Evolutionary conservation across 2,888 invertebrate species (phyloP).

Genomic region (Agonum fuliginosum): DNA sequence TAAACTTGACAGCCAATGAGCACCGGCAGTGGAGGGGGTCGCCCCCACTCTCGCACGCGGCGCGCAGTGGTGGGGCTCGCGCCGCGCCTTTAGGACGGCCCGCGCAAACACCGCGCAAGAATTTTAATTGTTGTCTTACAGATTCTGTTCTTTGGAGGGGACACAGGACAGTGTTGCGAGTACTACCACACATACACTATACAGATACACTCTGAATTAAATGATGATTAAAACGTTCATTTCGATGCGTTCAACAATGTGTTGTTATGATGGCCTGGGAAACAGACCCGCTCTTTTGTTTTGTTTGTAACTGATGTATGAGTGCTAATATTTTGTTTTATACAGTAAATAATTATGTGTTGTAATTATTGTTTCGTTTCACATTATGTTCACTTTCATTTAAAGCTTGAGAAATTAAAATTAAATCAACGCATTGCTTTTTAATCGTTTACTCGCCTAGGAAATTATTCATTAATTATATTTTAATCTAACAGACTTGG

Average conservation of each 20-base stretch:
- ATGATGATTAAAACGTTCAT: constrained; percentile 32
- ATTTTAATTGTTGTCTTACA: constrained; percentile 60
- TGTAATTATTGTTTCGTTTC: constrained; percentile 7
- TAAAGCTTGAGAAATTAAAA: constrained; percentile 30
- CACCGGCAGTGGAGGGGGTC: constrained; percentile 46
- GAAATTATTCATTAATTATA: constrained; percentile 2
- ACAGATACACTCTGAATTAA: neutral
- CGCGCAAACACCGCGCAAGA: constrained; percentile 55
- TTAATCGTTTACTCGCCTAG: constrained; percentile 3
- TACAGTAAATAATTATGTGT: neutral
- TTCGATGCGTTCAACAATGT: constrained; percentile 20
- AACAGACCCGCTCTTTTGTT: constrained; percentile 21
- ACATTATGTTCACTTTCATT: neutral
- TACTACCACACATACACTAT: neutral
- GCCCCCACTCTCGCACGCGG: constrained; percentile 18
- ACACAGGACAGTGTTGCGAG: too few species aligned
- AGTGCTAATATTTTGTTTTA: constrained; percentile 10
- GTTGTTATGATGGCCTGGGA: constrained; percentile 16
- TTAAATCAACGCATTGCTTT: constrained; percentile 22
- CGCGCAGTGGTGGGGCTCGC: constrained; percentile 69
- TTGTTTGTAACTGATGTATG: constrained; percentile 7
- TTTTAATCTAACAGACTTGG: neutral
- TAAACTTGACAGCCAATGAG: constrained; percentile 73
- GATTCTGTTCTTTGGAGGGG: constrained; percentile 50
- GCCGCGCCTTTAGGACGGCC: constrained; percentile 40